Percentiles rank a stretch among this genome's conserved stretches.
Evolutionary conservation across 2,797 vertebrate genomes (phyloP).

Genomic region (Parauchenoglanis punctatus): DNA sequence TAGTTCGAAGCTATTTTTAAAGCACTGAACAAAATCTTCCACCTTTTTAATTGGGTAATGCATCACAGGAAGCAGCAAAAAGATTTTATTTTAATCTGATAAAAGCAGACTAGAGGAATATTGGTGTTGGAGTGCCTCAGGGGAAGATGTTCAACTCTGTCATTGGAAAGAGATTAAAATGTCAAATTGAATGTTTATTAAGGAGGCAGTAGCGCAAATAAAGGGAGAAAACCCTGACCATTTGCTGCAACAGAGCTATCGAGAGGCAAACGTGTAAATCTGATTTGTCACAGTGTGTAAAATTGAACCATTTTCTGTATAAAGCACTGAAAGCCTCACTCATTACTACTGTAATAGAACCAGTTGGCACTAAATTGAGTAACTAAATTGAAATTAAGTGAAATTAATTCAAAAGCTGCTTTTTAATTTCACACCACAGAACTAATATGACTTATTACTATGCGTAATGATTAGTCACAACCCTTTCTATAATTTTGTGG

Average conservation of each 20-base stretch:
- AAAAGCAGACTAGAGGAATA: slow-evolving; percentile 9
- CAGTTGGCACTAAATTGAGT: neutral
- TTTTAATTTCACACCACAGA: neutral
- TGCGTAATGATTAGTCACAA: too few species aligned
- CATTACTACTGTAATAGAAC: neutral
- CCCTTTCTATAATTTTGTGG: too few species aligned
- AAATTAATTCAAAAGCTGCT: neutral
- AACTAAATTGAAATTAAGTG: neutral
- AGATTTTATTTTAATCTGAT: slow-evolving; percentile 26
- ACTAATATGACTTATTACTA: neutral
- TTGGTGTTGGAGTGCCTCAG: slow-evolving; percentile 17
- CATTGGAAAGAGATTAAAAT: slow-evolving; percentile 42
- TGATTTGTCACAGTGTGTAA: neutral
- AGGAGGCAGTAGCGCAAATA: neutral
- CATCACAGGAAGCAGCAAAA: slow-evolving; percentile 3
- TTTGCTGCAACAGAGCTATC: neutral
- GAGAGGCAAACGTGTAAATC: neutral
- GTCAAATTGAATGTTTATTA: slow-evolving; percentile 48
- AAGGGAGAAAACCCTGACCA: neutral
- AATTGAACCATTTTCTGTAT: neutral
- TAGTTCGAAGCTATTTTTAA: slow-evolving; percentile 16
- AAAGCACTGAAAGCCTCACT: neutral
- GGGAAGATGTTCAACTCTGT: slow-evolving; percentile 23
- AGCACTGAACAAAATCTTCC: slow-evolving; percentile 10
- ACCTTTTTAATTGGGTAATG: slow-evolving; percentile 16